Conservation (phyloP, 1,140 invertebrate species). For the Drosophila busckii region DNA sequence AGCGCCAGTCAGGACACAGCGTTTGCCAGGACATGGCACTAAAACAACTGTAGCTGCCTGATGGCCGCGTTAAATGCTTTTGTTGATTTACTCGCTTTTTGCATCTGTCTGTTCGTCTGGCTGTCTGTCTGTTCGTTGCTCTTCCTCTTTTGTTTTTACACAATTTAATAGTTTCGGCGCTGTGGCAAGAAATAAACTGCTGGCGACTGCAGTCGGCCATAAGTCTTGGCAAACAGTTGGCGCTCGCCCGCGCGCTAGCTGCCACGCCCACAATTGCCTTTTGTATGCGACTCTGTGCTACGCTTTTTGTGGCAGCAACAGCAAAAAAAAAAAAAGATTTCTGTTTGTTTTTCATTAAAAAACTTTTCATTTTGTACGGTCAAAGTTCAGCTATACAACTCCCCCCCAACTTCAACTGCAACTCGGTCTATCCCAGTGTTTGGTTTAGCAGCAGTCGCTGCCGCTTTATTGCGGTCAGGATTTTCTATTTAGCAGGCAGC, state of each 20-base stretch:
- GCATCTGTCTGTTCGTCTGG: not conserved
- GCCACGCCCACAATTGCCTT: conserved; percentile 71
- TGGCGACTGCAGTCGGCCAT: conserved; percentile 62
- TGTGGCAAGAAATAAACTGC: conserved; percentile 60
- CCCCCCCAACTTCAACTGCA: not conserved
- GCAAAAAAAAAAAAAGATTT: conserved; percentile 41
- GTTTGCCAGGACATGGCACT: conserved; percentile 9
- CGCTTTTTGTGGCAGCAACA: conserved; percentile 19
- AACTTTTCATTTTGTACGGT: conserved; percentile 59
- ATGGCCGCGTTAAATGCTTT: conserved; percentile 72
- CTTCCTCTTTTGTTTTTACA: conserved; percentile 12
- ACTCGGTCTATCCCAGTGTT: not conserved
- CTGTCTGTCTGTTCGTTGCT: not conserved
- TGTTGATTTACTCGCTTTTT: conserved; percentile 58
- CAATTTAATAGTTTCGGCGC: conserved; percentile 68
- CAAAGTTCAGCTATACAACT: conserved; percentile 60
- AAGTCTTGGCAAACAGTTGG: conserved; percentile 67
- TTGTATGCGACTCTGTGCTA: conserved; percentile 41
- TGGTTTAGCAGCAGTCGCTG: conserved; percentile 13
- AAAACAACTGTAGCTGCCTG: conserved; percentile 69
- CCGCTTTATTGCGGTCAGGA: conserved; percentile 69
- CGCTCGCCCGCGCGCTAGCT: conserved; percentile 1
- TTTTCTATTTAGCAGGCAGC: conserved; percentile 41
- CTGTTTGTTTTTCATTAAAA: conserved; percentile 77
- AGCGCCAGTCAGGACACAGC: conserved; percentile 23